Evolutionary conservation across 2,797 vertebrate species (phyloP).

Genomic region (Sebastiscus albofasciatus): DNA sequence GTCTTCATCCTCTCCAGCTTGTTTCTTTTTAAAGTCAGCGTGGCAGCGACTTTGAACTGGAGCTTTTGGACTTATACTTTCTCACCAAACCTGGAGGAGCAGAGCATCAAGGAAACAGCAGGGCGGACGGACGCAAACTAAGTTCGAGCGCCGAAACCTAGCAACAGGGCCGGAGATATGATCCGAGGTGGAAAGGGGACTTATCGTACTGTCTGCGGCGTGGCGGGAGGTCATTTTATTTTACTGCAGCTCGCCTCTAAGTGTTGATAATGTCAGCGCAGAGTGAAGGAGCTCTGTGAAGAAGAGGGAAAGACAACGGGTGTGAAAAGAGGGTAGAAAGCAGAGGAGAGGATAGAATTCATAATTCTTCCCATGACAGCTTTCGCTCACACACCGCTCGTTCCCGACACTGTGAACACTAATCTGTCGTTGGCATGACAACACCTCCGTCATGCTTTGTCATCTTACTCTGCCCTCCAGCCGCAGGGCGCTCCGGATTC

Average conservation of each 20-base stretch:
- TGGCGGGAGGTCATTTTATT: conserved; percentile 22
- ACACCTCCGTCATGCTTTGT: conserved; percentile 36
- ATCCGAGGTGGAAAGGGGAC: conserved; percentile 3
- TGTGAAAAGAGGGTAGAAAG: not conserved
- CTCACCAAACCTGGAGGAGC: not conserved
- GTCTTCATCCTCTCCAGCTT: conserved; percentile 17
- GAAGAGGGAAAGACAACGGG: not conserved
- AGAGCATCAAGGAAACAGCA: not conserved
- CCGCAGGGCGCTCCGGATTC: not conserved
- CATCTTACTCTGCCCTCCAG: conserved; percentile 15
- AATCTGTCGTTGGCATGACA: conserved; percentile 41
- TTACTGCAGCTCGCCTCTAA: not conserved
- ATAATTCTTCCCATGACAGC: not conserved
- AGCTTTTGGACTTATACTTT: not conserved
- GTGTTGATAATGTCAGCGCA: not conserved
- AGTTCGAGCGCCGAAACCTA: conserved; percentile 23
- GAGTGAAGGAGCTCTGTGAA: not conserved
- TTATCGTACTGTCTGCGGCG: not conserved
- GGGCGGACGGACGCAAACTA: conserved; percentile 13
- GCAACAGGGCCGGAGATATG: conserved; percentile 14
- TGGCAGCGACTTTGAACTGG: conserved; percentile 13
- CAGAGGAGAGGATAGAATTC: not conserved
- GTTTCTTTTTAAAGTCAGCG: conserved; percentile 16
- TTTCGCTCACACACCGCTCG: not conserved
- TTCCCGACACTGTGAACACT: conserved; percentile 10